Conservation (phyloP, 2,113 vertebrate genomes). For the Naja naja region DNA sequence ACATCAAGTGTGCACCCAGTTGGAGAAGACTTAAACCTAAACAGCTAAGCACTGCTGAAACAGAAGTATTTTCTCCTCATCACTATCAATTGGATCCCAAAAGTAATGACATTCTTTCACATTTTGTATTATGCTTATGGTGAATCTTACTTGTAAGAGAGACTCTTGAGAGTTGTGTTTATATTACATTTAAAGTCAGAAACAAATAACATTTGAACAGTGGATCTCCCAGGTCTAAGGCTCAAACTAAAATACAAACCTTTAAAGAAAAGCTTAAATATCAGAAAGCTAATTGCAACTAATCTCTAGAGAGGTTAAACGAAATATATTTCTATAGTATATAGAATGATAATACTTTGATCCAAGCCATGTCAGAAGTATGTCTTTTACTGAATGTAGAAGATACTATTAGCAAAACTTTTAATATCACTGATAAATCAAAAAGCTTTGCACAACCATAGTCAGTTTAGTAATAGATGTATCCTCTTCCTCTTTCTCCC, state of each 20-base stretch:
- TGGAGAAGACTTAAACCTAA: background rate
- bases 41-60: constrained; percentile 37
- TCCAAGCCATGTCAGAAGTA: constrained; percentile 2
- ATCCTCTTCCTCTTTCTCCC: background rate
- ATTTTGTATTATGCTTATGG: constrained; percentile 48
- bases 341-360: constrained; percentile 52
- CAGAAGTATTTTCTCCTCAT: constrained; percentile 24
- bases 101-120: constrained; percentile 41
- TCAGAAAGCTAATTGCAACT: constrained; percentile 44
- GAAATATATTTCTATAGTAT: constrained; percentile 47
- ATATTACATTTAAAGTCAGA: constrained; percentile 61
- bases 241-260: constrained; percentile 53
- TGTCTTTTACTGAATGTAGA: constrained; percentile 24
- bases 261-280: constrained; percentile 66
- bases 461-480: background rate
- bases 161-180: constrained; percentile 44
- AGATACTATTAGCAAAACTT: constrained; percentile 5
- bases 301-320: constrained; percentile 50
- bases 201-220: constrained; percentile 50
- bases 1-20: background rate
- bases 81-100: constrained; percentile 31
- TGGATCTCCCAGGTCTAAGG: constrained; percentile 47
- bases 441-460: background rate
- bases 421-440: background rate
- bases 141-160: constrained; percentile 43